A percentile compares a stretch with the other conserved stretches of the same genome.
phyloP scores from a whole-genome alignment of 2,888 invertebrate species.

The Maniola hyperantus region DNA sequence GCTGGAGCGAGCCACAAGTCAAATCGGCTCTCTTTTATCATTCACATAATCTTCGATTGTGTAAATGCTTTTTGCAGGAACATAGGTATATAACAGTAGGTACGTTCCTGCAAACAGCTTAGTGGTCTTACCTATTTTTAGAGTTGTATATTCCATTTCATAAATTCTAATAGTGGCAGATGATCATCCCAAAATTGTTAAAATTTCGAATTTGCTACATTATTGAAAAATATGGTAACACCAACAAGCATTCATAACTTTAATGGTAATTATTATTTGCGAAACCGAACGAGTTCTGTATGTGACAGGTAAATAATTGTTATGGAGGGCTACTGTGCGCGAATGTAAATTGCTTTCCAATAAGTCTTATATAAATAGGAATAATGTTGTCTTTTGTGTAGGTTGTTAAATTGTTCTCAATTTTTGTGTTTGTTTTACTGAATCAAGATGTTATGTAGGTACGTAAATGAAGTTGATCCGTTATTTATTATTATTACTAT shows the following conservation, averaged over 20 bases:
- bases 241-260: constrained; percentile 15
- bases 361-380: constrained; percentile 25
- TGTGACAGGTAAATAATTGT: constrained; percentile 25
- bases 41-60: too few species aligned
- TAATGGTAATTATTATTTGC: constrained; percentile 17
- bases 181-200: not conserved
- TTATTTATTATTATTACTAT: too few species aligned
- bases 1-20: too few species aligned
- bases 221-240: not conserved
- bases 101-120: too few species aligned
- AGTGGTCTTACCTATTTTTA: too few species aligned
- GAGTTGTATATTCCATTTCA: too few species aligned
- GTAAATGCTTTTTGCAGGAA: too few species aligned
- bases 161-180: not conserved
- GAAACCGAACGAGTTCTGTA: constrained; percentile 17
- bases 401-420: not conserved
- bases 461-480: too few species aligned
- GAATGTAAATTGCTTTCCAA: constrained; percentile 21
- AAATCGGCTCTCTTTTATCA: too few species aligned
- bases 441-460: too few species aligned
- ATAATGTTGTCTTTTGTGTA: constrained; percentile 12
- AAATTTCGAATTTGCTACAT: not conserved
- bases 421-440: not conserved
- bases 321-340: constrained; percentile 23
- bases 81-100: too few species aligned